A percentile compares a stretch with the other conserved stretches of the same genome.
These are phyloP conservation scores for Syngnathus rostellatus DNA, from an alignment of 2,797 vertebrate genomes.

Conservation along the genomic window DNA sequence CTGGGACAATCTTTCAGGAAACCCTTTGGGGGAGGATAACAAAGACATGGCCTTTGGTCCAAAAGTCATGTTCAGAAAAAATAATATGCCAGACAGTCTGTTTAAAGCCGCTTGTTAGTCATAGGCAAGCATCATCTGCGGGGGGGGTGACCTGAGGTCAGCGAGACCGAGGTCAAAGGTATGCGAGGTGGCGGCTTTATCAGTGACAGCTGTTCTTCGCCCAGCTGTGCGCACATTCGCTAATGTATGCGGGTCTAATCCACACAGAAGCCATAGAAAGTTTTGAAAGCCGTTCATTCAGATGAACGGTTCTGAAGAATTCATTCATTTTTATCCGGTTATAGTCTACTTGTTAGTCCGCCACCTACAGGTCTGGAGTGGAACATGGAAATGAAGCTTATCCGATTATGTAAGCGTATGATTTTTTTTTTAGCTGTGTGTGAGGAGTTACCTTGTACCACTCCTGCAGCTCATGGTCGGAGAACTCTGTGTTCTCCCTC, in stretches of 20 bases:
- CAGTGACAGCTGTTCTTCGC: constrained; percentile 19
- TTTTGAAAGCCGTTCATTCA: background rate
- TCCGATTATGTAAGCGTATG: background rate
- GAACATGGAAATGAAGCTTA: background rate
- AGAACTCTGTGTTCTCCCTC: constrained; percentile 78
- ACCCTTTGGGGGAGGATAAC: constrained; percentile 50
- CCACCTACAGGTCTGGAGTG: background rate
- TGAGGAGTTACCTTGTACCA: constrained; percentile 72
- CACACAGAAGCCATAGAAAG: background rate
- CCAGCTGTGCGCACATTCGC: constrained; percentile 13
- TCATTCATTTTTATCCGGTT: background rate
- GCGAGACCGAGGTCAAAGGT: constrained; percentile 17
- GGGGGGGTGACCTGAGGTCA: constrained; percentile 4
- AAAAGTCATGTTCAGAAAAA: too few species aligned
- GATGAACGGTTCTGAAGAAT: too few species aligned
- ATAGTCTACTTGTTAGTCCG: background rate
- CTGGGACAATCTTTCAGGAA: constrained; percentile 80
- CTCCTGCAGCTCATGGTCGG: constrained; percentile 78
- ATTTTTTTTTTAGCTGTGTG: background rate
- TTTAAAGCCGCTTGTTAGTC: background rate
- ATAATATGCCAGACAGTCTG: background rate
- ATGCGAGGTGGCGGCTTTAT: constrained; percentile 12
- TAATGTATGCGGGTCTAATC: constrained; percentile 34
- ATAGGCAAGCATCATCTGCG: background rate
- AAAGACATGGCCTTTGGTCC: background rate